phyloP scores from a whole-genome alignment of 2,113 vertebrate genomes.

The Eulemur rufifrons region DNA sequence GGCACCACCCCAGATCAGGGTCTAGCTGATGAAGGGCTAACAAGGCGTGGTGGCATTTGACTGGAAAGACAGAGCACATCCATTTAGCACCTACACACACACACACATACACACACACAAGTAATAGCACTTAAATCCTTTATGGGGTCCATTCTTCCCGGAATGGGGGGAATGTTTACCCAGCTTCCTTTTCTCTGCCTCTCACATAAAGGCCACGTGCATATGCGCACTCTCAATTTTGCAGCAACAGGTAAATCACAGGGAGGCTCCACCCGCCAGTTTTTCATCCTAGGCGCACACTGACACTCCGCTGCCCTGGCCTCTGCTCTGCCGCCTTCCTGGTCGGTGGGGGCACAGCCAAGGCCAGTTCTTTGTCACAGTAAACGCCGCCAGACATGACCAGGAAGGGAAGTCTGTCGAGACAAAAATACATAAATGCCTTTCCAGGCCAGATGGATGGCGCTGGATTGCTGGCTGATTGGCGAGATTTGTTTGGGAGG shows the following conservation, averaged over 20 bases:
- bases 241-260: background rate
- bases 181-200: background rate
- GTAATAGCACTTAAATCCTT: background rate
- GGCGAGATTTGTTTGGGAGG: background rate
- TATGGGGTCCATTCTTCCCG: background rate
- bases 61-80: background rate
- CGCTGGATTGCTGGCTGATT: background rate
- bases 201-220: rapidly evolving
- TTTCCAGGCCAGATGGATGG: constrained; percentile 25
- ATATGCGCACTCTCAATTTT: rapidly evolving
- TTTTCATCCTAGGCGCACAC: background rate
- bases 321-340: background rate
- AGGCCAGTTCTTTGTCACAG: background rate
- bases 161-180: background rate
- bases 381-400: background rate
- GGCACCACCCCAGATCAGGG: background rate
- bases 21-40: background rate
- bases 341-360: background rate
- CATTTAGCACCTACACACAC: background rate
- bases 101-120: background rate
- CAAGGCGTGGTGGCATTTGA: background rate
- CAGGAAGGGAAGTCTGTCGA: constrained; percentile 15
- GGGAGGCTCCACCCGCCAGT: rapidly evolving
- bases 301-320: background rate
- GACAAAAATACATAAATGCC: constrained; percentile 33